Base-by-base conservation (phyloP, 2,888 invertebrate genomes). In the Aplocera efformata region DNA sequence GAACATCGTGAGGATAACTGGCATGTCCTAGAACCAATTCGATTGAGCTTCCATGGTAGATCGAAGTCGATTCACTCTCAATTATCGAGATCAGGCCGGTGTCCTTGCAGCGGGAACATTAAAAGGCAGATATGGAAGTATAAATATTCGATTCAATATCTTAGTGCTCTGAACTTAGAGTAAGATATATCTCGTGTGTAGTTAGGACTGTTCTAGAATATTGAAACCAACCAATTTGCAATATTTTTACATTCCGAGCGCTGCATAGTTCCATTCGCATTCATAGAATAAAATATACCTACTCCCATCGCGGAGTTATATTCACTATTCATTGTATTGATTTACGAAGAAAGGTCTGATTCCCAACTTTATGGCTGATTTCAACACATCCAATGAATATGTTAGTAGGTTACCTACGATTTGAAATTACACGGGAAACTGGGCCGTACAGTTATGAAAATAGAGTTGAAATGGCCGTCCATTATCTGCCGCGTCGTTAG, bases 301-400 rank as follows among this genome's bases (percentile, higher is more conserved):
- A 25, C 32, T 32, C 32, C 34, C 22, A 29, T 20, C 9, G 7
- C 13, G 32, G 32, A 37, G 38, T 41, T 37, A 42, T 29, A 43
- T 28, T 44, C 33, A 40, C 48, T 38, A 42, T 49, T 50, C 53
- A 42, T 34, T 42, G 48, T 44, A 44, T 60, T 58, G 59, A 61
- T 60, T 52, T 55, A 66, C 53, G 47, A 42, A 59, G 53, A 51
- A 50, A 52, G 58, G 52, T 50, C 54, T 48, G 48, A 50, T 45
- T 56, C 51, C 55, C 57, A 57, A 53, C 60, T 66, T 60, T 56
- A 56, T 54, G 48, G 54, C 43, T 56, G 58, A 65, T 67, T 67
- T 61, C 63, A 65, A 65, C 63, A 65, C 61, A 64, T 67, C 56
- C 68, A 63, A 67, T 70, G 69, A 68, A 71, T 71, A 68, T 55